Evolutionary conservation across 2,113 vertebrate species (phyloP).

Genomic region (Myocastor coypus): DNA sequence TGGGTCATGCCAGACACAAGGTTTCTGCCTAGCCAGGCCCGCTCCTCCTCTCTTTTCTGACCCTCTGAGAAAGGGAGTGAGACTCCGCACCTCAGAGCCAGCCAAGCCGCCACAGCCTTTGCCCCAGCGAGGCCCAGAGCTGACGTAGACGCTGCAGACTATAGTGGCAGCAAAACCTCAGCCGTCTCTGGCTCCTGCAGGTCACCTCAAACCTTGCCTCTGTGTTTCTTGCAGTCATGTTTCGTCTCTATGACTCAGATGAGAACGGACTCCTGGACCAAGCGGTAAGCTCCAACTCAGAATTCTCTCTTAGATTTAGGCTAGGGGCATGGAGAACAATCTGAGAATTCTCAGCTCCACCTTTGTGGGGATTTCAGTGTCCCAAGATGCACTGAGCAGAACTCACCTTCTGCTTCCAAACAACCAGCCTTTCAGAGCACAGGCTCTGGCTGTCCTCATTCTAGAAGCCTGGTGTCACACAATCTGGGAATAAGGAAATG

Average conservation of each 20-base stretch:
- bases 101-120: background rate
- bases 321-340: background rate
- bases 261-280: constrained; percentile 96
- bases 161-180: background rate
- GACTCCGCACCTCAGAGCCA: background rate
- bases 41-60: background rate
- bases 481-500: background rate
- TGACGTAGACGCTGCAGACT: background rate
- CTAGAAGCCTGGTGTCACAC: background rate
- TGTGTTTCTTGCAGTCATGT: constrained; percentile 93
- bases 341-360: background rate
- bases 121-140: background rate
- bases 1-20: background rate
- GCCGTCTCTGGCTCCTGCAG: background rate
- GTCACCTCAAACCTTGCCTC: constrained; percentile 57
- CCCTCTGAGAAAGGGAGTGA: background rate
- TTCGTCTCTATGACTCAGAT: constrained; percentile 95
- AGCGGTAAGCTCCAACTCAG: constrained; percentile 88
- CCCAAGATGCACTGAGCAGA: background rate
- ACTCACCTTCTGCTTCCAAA: background rate
- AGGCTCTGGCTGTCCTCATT: background rate
- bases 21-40: background rate
- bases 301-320: background rate
- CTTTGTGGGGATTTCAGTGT: background rate
- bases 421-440: background rate